phyloP scores from a whole-genome alignment of 2,113 vertebrate species.

The Rhineura floridana region DNA sequence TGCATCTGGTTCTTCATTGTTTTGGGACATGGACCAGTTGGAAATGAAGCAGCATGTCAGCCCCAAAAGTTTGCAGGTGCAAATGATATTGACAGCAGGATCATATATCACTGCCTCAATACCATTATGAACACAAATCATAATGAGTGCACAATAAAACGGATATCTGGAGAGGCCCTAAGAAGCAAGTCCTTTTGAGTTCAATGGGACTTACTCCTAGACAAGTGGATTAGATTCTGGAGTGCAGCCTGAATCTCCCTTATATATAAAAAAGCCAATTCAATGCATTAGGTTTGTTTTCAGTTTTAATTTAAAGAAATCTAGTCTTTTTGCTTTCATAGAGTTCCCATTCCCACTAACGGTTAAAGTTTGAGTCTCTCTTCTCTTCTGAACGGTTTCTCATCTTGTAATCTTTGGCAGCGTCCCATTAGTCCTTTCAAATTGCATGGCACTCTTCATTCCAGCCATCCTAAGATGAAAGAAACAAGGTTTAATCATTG shows the following conservation, averaged over 20 bases:
- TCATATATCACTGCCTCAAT: no score
- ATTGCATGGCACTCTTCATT: not conserved
- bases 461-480: constrained; percentile 13
- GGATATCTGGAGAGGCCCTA: no score
- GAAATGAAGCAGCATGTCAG: no score
- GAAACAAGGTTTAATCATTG: not conserved
- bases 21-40: no score
- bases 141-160: no score
- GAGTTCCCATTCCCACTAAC: not conserved
- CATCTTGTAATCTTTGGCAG: constrained; percentile 25
- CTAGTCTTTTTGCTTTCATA: not conserved
- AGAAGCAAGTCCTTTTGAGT: no score
- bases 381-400: not conserved
- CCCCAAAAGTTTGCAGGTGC: no score
- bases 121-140: no score
- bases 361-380: not conserved
- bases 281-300: not conserved
- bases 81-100: no score
- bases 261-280: not conserved
- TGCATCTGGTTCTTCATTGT: not conserved
- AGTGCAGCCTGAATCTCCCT: no score
- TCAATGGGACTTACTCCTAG: no score
- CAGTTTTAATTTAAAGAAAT: constrained; percentile 26
- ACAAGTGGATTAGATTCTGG: no score
- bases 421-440: constrained; percentile 27